A percentile compares a stretch with the other conserved stretches of the same genome.
phyloP scores from a whole-genome alignment of 2,888 invertebrate species.

The Odontocerum albicorne region DNA sequence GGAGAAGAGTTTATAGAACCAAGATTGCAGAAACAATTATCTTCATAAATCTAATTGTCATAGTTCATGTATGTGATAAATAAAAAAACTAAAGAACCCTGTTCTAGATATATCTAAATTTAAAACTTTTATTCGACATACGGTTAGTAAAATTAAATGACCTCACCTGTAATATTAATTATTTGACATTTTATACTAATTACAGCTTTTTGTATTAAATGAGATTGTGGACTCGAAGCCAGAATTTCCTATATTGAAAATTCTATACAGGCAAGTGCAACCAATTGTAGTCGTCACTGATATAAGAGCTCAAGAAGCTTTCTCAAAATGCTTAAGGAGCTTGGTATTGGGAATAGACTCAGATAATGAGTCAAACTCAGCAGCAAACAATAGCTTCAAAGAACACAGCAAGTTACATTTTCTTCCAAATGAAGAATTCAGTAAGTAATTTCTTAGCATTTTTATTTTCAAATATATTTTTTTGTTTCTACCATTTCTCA shows the following conservation, averaged over 20 bases:
- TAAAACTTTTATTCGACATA: too few species aligned
- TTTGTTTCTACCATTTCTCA: background rate
- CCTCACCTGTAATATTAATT: too few species aligned
- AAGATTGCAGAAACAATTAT: too few species aligned
- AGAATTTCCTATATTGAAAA: slow-evolving; percentile 61
- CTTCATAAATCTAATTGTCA: too few species aligned
- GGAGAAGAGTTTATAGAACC: too few species aligned
- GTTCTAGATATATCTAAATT: too few species aligned
- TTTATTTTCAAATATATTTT: background rate
- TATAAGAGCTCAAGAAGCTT: slow-evolving; percentile 55
- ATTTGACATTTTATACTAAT: too few species aligned
- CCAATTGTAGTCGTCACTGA: slow-evolving; percentile 60
- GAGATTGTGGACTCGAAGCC: slow-evolving; percentile 68
- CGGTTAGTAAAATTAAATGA: too few species aligned
- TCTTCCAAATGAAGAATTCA: slow-evolving; percentile 60
- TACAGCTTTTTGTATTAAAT: slow-evolving; percentile 64
- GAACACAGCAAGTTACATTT: slow-evolving; percentile 53
- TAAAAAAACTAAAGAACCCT: too few species aligned
- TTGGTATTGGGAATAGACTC: slow-evolving; percentile 43
- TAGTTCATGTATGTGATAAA: too few species aligned
- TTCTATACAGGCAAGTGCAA: slow-evolving; percentile 61
- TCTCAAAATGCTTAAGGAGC: slow-evolving; percentile 51
- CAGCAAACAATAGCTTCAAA: slow-evolving; percentile 33
- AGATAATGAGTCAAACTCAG: background rate
- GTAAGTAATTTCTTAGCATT: slow-evolving; percentile 46